Percentiles rank a stretch among this genome's conserved stretches.
Conservation (phyloP, 2,113 vertebrate genomes). For the Ictalurus punctatus region DNA sequence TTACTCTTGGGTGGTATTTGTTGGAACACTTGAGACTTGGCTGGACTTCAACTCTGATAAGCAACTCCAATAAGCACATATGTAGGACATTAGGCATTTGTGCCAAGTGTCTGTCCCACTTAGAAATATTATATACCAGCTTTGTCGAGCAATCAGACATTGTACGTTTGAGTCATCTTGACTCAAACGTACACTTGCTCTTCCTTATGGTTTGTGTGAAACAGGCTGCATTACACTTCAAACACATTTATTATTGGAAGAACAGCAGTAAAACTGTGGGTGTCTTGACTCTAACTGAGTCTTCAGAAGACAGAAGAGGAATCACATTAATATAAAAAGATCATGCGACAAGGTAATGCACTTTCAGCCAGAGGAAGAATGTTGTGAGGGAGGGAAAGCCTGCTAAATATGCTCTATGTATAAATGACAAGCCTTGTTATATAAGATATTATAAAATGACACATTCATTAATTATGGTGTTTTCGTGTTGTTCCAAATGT, state of each 20-base stretch:
- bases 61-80: constrained; percentile 41
- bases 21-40: constrained; percentile 32
- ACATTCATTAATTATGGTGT: constrained; percentile 33
- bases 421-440: not conserved
- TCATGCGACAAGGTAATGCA: not conserved
- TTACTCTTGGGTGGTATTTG: not conserved
- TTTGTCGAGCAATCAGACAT: not conserved
- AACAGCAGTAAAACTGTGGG: constrained; percentile 11
- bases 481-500: not conserved
- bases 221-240: constrained; percentile 9
- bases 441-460: constrained; percentile 9
- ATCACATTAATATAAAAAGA: not conserved
- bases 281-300: not conserved
- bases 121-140: constrained; percentile 36
- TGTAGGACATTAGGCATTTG: constrained; percentile 42
- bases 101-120: constrained; percentile 43
- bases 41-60: constrained; percentile 40
- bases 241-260: constrained; percentile 21
- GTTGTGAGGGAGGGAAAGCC: not conserved
- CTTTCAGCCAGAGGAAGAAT: not conserved
- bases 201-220: constrained; percentile 23
- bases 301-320: constrained; percentile 4
- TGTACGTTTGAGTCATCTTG: constrained; percentile 4
- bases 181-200: not conserved
- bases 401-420: no score